Base-by-base conservation (phyloP, 2,797 vertebrate species). In the Poecilia wingei region DNA sequence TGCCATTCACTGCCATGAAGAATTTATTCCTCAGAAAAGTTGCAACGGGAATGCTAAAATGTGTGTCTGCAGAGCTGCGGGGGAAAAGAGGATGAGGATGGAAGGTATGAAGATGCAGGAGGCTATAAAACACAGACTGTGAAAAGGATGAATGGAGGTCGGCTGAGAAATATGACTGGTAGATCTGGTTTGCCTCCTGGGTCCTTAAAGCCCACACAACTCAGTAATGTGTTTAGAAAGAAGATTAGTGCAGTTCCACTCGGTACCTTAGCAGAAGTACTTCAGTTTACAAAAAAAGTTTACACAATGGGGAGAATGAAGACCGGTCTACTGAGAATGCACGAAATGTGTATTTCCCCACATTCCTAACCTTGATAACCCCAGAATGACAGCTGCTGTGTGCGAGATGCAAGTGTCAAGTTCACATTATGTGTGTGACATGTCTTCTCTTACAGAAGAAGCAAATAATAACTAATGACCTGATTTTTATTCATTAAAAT, bases 191-290 rank as follows among this genome's bases (percentile, higher is more conserved):
- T 88, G 57, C 85, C 88, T 93, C 89, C 75, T 69, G 80, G 82
- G 87, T 82, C 90, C 77, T 82, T 80, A 73, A 6, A 6, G 51
- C 51, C 68, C 76, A 75, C 74, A 82, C 78, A 77, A 75, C 69
- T 55, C 51, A 77, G 45, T 68, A 73, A 68, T 84, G 85, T 93
- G 92, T 94, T 93, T 94, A 93, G 81, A 92, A 13, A 86, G 82
- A 78, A 91, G 90, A 93, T 91, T 91, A 90, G 85, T 82, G 78
- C 79, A 71, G 90, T 86, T 94, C 88, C 86, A 90, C 80, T 86
- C 90, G 71, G 90, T 92, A 84, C 90, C 88, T 86, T 76, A 82
- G 74, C 85, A 84, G 86, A 80, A 87, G 80, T 76, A 74, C 83
- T 81, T 75, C 36, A 33, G 57, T 89, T 84, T 87, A 91, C 92